Base-by-base conservation (phyloP, 2,888 invertebrate genomes). In the Rhingia campestris region DNA sequence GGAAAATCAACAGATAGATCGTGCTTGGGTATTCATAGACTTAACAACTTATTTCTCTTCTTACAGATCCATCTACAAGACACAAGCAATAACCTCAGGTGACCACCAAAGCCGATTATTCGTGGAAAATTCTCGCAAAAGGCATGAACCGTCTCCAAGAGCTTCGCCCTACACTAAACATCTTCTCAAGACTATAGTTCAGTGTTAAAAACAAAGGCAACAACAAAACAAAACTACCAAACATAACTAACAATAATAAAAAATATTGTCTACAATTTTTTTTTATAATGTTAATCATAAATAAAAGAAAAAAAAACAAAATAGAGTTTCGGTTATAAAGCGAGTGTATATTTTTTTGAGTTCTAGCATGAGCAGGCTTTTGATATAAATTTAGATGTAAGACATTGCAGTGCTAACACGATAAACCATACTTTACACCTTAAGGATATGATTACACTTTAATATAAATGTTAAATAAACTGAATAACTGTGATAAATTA, bases 401-500 rank as follows among this genome's bases (percentile, higher is more conserved):
- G 72, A 77, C 67, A 61, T 69, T 79, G 2, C 22, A 79, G 82
- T 82, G 79, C 79, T 82, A 61, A 41, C 53, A 76, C 56, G 47
- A 73, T 54, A 76, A 45, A 54, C 58, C 10, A 63, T 33, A 69
- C 66, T 79, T 73, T 79, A 82, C 73, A 79, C 73, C 41, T 37
- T 77, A 59, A 67, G 58, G 30, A 39, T 56, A 33, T 12, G 12
- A 32, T 53, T 56, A 79, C 67, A 63, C 43, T 64, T 61, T 54
- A 54, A 61, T 49, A 82, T 82, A 82, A 82, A 82, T 82, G 82
- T 84, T 84, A 74, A 84, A 84, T 75, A 70, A 84, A 84, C 84
- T 80, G 84, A 79, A 84, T 84, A 84, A 80, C 84, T 84, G 84
- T 84, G 84, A 84, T 84, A 84, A 84, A 79, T 70, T 84, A 80